Percentiles rank a stretch among this genome's conserved stretches.
These are phyloP conservation scores for Mus spicilegus DNA, from an alignment of 2,113 vertebrate species.

Conservation along the genomic window DNA sequence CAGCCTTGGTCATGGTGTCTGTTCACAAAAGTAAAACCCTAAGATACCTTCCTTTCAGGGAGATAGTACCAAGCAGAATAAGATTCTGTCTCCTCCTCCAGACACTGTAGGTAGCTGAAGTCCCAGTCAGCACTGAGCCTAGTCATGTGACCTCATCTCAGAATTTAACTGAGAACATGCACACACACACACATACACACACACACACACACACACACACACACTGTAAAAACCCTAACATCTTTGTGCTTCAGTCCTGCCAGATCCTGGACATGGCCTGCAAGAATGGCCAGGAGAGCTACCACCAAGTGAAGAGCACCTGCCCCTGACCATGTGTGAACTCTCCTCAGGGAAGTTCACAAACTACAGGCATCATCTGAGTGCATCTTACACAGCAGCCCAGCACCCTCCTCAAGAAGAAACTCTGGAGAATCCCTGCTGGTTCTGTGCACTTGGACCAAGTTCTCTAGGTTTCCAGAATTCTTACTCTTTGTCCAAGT, in stretches of 20 bases:
- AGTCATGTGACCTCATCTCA: neutral
- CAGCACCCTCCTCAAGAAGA: conserved; percentile 44
- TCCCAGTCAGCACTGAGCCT: conserved; percentile 8
- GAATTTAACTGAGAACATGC: neutral
- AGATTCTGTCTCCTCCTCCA: neutral
- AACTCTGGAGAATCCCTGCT: neutral
- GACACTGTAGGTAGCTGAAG: neutral
- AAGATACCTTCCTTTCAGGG: neutral
- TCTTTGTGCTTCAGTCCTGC: neutral
- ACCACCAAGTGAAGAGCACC: neutral
- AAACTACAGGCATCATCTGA: neutral
- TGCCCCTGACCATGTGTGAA: neutral
- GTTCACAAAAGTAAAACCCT: no score
- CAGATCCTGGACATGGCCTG: neutral
- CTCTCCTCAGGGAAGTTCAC: neutral
- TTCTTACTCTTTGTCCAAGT: neutral
- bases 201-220: no score
- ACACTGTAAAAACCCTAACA: no score
- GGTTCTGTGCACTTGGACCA: conserved; percentile 70
- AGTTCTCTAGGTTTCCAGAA: neutral
- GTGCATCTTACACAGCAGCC: neutral
- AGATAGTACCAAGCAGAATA: neutral
- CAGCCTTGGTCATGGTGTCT: no score
- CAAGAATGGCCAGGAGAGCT: neutral
- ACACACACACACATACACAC: no score